Percentiles rank a stretch among this genome's conserved stretches.
phyloP scores from a whole-genome alignment of 1,140 invertebrate species.

The Pomacea maculata region DNA sequence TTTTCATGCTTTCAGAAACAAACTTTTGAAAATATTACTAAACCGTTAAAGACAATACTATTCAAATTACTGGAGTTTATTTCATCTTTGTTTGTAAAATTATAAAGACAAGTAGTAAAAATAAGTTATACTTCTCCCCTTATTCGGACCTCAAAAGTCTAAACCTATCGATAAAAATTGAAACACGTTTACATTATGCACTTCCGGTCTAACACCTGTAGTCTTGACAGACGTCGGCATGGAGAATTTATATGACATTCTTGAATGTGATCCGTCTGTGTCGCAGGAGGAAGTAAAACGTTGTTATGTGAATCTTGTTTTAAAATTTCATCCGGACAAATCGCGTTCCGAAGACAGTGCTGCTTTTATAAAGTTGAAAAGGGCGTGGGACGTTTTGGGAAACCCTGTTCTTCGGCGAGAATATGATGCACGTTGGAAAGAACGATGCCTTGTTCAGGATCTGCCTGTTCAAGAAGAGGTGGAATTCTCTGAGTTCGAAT shows the following conservation, averaged over 20 bases:
- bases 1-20: too few relatives aligned
- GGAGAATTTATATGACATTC: slow-evolving; percentile 52
- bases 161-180: too few relatives aligned
- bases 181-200: too few relatives aligned
- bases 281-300: slow-evolving; percentile 41
- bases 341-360: background rate
- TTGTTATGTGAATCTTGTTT: slow-evolving; percentile 41
- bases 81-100: too few relatives aligned
- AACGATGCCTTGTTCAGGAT: slow-evolving; percentile 48
- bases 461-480: slow-evolving; percentile 58
- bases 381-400: slow-evolving; percentile 56
- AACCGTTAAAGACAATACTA: too few relatives aligned
- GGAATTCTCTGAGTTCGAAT: slow-evolving; percentile 48
- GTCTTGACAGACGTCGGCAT: slow-evolving; percentile 19
- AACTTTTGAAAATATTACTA: too few relatives aligned
- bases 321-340: slow-evolving; percentile 55
- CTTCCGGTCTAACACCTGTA: too few relatives aligned
- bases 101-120: too few relatives aligned
- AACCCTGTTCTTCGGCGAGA: slow-evolving; percentile 41
- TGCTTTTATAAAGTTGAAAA: slow-evolving; percentile 46
- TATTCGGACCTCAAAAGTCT: too few relatives aligned
- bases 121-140: too few relatives aligned
- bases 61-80: too few relatives aligned
- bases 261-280: slow-evolving; percentile 36
- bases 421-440: slow-evolving; percentile 52